A percentile compares a stretch with the other conserved stretches of the same genome.
Evolutionary conservation across 1,140 invertebrate species (phyloP).

Genomic region (Drosophila novamexicana): DNA sequence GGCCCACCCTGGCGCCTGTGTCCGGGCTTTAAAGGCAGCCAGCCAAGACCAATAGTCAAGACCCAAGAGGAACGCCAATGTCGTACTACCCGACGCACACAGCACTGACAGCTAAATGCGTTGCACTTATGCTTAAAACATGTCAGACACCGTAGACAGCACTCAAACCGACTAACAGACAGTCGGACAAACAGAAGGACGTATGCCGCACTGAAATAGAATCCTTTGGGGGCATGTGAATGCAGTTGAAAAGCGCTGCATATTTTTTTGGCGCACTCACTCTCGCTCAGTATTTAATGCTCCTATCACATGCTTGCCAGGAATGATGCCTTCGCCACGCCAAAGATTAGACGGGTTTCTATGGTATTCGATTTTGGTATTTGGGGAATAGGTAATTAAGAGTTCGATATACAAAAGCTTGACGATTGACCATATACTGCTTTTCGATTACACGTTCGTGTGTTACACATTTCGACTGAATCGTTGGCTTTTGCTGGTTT

Average conservation of each 20-base stretch:
- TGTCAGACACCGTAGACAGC: conserved; percentile 76
- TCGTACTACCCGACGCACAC: conserved; percentile 10
- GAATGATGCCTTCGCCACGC: conserved; percentile 8
- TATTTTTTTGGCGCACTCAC: conserved; percentile 36
- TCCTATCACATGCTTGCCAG: conserved; percentile 5
- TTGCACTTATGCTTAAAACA: conserved; percentile 83
- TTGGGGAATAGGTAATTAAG: conserved; percentile 17
- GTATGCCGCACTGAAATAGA: conserved; percentile 16
- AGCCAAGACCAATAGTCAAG: conserved; percentile 46
- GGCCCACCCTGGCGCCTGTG: neutral
- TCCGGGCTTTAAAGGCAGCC: conserved; percentile 63
- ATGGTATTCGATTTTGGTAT: neutral
- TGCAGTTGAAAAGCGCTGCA: conserved; percentile 38
- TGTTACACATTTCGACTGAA: too few species aligned
- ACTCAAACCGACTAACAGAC: conserved; percentile 59
- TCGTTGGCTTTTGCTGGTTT: too few species aligned
- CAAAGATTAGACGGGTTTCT: conserved; percentile 41
- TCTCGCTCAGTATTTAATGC: neutral
- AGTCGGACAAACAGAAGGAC: conserved; percentile 7
- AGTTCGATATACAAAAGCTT: neutral
- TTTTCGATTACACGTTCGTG: too few species aligned
- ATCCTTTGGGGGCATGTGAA: neutral
- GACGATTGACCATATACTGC: neutral
- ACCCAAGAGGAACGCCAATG: conserved; percentile 9
- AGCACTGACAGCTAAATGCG: conserved; percentile 79